Base-by-base conservation (phyloP, 2,888 invertebrate species). In the Acanthopleura granulata region DNA sequence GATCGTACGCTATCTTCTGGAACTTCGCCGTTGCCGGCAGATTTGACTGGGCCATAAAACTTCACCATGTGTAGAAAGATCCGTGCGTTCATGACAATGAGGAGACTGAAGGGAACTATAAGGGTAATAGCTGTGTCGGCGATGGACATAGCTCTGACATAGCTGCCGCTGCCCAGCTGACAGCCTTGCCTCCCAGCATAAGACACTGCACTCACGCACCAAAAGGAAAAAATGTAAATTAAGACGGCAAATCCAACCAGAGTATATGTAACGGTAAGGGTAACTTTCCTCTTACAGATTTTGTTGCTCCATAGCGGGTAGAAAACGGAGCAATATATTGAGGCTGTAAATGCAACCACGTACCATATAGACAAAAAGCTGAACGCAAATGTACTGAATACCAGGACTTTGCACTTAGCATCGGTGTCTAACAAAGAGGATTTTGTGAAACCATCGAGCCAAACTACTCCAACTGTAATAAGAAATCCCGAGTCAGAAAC, bases 91-190 rank as follows among this genome's bases (percentile, higher is more conserved):
- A 96, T 91, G 6, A 94, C 90, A 1, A 94, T 92, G 78, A 96
- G 95, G 69, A 94, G 91, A 1, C 92, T 91, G 81, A 95, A 93
- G 0, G 96, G 96, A 57, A 95, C 87, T 11, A 94, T 92, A 86
- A 96, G 94, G 0, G 95, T 94, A 3, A 95, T 84, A 62, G 93
- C 89, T 0, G 94, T 94, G 88, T 96, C 96, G 75, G 94, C 90
- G 73, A 81, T 75, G 0, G 83, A 81, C 16, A 84, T 25, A 6
- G 81, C 78, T 75, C 82, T 82, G 25, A 79, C 80, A 1, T 76
- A 76, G 16, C 75, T 75, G 3, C 75, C 74, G 49, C 81, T 76
- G 16, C 80, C 76, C 14, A 81, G 78, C 3, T 78, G 76, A 25
- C 82, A 82, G 25, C 78, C 69, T 51, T 79, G 75, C 50, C 74